Percentiles rank a stretch among this genome's conserved stretches.
These are phyloP conservation scores for Hyles euphorbiae DNA, from an alignment of 1,140 invertebrate species.

Conservation along the genomic window DNA sequence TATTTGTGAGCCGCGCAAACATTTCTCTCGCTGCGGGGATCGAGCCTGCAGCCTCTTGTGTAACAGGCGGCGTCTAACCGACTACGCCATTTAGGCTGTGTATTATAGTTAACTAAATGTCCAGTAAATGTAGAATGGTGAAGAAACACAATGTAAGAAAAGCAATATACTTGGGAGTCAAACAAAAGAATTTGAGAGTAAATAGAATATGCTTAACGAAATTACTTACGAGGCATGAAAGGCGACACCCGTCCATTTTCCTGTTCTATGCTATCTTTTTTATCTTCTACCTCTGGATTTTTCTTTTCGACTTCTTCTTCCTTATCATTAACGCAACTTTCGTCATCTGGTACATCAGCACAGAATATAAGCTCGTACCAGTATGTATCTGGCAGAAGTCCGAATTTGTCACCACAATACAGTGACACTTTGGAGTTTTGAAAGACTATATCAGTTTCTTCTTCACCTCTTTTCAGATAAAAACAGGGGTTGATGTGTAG, in stretches of 20 bases:
- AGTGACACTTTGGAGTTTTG: constrained; percentile 26
- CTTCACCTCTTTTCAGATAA: constrained; percentile 29
- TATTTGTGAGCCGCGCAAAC: no score
- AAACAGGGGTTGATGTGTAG: constrained; percentile 61
- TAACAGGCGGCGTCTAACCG: no score
- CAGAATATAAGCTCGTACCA: constrained; percentile 47
- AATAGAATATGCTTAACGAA: no score
- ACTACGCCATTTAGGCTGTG: no score
- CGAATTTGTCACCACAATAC: constrained; percentile 49
- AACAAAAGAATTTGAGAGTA: no score
- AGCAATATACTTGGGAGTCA: no score
- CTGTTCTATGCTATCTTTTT: background rate
- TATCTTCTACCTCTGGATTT: background rate
- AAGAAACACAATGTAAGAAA: no score
- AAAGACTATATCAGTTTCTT: constrained; percentile 34
- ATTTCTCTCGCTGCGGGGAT: no score
- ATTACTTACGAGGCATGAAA: background rate
- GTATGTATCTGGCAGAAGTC: constrained; percentile 41
- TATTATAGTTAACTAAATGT: no score
- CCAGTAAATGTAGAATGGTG: no score
- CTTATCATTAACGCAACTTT: background rate
- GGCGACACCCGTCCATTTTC: background rate
- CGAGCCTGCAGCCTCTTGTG: no score
- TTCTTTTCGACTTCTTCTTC: background rate
- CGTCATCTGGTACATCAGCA: background rate